These are phyloP conservation scores for Drosophila mauritiana DNA, from an alignment of 1,140 invertebrate genomes.

Conservation along the genomic window DNA sequence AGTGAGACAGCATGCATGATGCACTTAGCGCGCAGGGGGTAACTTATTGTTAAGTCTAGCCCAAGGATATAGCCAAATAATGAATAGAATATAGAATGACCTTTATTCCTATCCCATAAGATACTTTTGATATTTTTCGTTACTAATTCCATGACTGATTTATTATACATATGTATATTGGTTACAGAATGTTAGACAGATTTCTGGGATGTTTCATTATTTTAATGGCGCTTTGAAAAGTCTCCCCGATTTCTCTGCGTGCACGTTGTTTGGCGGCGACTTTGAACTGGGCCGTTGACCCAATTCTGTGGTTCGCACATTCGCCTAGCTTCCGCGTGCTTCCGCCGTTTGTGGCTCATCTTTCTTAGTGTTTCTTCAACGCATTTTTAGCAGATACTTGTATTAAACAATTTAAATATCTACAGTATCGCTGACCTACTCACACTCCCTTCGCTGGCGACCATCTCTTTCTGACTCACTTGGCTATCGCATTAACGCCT, in stretches of 20 bases:
- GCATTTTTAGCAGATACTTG: conserved; percentile 17
- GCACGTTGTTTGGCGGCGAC: conserved; percentile 21
- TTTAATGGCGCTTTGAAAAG: neutral
- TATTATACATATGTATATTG: no score
- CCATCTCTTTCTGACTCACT: conserved; percentile 29
- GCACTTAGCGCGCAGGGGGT: no score
- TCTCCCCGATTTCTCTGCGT: neutral
- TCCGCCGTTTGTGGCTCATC: conserved; percentile 15
- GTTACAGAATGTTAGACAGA: no score
- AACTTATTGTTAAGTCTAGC: no score
- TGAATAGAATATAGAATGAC: no score
- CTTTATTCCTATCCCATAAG: no score
- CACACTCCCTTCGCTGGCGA: conserved; percentile 13
- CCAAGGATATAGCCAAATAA: no score
- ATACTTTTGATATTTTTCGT: no score
- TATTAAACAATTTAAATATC: conserved; percentile 31
- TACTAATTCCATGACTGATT: no score
- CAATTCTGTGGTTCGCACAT: conserved; percentile 35
- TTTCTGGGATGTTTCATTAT: no score
- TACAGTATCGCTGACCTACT: conserved; percentile 5
- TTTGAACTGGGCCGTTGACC: conserved; percentile 75
- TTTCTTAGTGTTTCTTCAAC: conserved; percentile 1
- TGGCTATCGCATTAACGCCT: conserved; percentile 39
- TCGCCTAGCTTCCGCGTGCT: conserved; percentile 26
- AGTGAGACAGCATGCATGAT: no score